These are phyloP conservation scores for Dendrocincla tyrannina DNA, from an alignment of 2,797 vertebrate genomes.

Conservation along the genomic window DNA sequence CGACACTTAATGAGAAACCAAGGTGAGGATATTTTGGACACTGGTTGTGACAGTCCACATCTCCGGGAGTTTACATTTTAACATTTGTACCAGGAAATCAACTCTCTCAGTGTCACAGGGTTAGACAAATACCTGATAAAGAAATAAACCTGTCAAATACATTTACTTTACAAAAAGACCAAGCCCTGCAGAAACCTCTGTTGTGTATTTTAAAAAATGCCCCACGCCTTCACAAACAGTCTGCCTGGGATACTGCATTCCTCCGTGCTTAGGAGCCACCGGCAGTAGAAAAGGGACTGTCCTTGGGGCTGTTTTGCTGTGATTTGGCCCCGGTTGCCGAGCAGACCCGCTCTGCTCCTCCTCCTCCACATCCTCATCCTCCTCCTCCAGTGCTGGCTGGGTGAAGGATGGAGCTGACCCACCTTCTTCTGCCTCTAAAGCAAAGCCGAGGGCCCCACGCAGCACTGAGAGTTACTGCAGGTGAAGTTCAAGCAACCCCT, in stretches of 20 bases:
- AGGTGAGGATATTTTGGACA: background rate
- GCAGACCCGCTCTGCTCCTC: background rate
- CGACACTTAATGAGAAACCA: background rate
- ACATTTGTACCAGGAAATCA: constrained; percentile 46
- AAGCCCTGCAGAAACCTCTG: background rate
- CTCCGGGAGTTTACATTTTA: constrained; percentile 34
- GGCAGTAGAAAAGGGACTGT: background rate
- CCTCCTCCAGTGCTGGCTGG: background rate
- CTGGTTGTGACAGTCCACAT: background rate
- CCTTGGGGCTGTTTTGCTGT: background rate
- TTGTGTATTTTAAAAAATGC: background rate
- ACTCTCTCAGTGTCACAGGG: background rate
- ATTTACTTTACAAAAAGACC: constrained; percentile 34
- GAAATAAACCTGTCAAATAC: constrained; percentile 55
- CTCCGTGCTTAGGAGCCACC: fast-evolving
- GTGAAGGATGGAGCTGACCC: background rate
- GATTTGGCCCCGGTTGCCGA: background rate
- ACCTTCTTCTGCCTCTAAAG: background rate
- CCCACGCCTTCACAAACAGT: background rate
- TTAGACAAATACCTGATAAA: constrained; percentile 71
- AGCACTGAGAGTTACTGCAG: background rate
- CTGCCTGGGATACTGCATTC: background rate
- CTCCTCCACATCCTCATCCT: background rate
- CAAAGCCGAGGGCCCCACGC: background rate
- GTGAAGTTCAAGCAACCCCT: background rate